Base-by-base conservation (phyloP, 2,797 vertebrate species). In the Pipistrellus kuhlii region DNA sequence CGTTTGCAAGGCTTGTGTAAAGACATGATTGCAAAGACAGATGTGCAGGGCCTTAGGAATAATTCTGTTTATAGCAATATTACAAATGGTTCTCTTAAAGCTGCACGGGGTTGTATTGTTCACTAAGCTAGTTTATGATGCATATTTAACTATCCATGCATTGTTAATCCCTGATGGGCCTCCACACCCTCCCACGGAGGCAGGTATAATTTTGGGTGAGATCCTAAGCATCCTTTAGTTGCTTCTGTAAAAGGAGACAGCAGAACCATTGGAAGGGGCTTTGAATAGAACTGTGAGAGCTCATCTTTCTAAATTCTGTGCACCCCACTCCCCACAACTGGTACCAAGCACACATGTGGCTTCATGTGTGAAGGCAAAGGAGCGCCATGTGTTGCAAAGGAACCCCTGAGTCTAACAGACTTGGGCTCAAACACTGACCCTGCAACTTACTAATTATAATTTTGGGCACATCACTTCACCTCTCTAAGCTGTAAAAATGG, bases 21-120 rank as follows among this genome's bases (percentile, higher is more conserved):
- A 96, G 84, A 82, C 92, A 80, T 94, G 97, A 97, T 91, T 90
- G 81, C 91, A 95, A 97, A 87, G 93, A 96, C 87, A 94, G 96
- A 95, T 96, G 92, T 85, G 5, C 83, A 92, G 89, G 44, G 35
- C 94, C 95, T 94, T 94, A 93, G 94, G 91, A 98, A 97, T 97
- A 96, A 97, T 96, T 97, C 95, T 95, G 80, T 96, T 81, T 66
- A 93, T 83, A 82, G 64, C 66, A 68, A 77, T 95, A 81, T 94
- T 96, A 97, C 95, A 98, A 97, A 97, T 97, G 97, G 90, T 89
- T 55, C 88, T 96, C 95, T 97, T 97, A 97, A 97, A 97, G 88
- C 93, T 83, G 91, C 66, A 48, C 90, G 81, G 88, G 59, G 64
- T 97, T 95, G 55, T 96, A 30, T 96, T 93, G 93, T 97, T 97